Conservation (phyloP, 2,888 invertebrate species). For the Athalia cordata region DNA sequence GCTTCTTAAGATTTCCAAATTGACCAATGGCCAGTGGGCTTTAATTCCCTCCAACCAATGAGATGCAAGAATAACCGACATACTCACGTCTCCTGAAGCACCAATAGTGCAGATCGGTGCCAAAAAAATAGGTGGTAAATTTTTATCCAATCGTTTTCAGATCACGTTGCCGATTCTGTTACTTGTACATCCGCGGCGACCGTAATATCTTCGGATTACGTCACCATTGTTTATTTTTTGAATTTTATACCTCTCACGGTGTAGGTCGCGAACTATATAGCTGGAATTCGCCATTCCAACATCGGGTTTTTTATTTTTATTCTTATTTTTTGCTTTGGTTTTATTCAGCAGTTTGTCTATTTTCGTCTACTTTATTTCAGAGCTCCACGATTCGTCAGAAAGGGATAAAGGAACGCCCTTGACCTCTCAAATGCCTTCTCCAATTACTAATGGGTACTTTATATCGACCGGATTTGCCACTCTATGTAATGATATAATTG, state of each 20-base stretch:
- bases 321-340: too few relatives aligned
- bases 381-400: too few relatives aligned
- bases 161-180: conserved; percentile 25
- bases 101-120: background rate
- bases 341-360: too few relatives aligned
- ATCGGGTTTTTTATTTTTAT: background rate
- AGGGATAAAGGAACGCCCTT: too few relatives aligned
- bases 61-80: conserved; percentile 24
- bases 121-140: conserved; percentile 3
- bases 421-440: too few relatives aligned
- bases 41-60: conserved; percentile 21
- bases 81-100: conserved; percentile 34
- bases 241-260: too few relatives aligned
- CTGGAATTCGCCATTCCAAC: too few relatives aligned
- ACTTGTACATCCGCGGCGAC: background rate
- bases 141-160: conserved; percentile 23
- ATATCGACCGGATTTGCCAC: background rate
- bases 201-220: conserved; percentile 4
- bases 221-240: conserved; percentile 26
- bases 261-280: background rate
- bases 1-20: conserved; percentile 32
- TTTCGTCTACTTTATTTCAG: too few relatives aligned
- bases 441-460: too few relatives aligned
- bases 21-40: too few relatives aligned
- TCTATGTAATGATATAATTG: background rate